A percentile compares a stretch with the other conserved stretches of the same genome.
phyloP scores from a whole-genome alignment of 2,797 vertebrate genomes.

The Hemitrygon akajei region DNA sequence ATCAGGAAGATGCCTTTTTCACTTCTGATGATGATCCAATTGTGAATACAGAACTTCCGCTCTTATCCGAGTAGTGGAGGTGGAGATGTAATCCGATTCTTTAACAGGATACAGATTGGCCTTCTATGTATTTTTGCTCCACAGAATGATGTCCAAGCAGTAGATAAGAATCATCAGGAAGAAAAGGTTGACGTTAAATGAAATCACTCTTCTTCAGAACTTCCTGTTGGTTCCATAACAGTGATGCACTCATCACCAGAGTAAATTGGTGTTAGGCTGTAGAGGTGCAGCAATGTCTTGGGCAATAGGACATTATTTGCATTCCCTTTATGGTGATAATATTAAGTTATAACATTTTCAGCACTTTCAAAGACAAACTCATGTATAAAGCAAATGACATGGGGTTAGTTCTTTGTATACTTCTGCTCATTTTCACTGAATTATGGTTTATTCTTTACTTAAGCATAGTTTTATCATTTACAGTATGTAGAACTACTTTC shows the following conservation, averaged over 20 bases:
- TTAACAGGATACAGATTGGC: neutral
- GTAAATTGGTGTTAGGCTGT: neutral
- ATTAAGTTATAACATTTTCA: neutral
- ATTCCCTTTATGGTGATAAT: neutral
- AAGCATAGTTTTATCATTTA: neutral
- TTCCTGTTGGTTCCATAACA: neutral
- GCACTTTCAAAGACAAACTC: neutral
- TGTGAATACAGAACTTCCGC: neutral
- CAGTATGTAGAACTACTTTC: neutral
- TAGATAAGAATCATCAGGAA: neutral
- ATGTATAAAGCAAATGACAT: neutral
- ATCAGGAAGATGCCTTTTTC: neutral
- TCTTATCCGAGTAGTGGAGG: neutral
- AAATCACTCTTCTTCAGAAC: neutral
- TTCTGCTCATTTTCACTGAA: neutral
- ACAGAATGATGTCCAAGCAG: neutral
- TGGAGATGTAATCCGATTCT: no score
- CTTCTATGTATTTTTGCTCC: neutral
- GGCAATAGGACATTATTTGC: neutral
- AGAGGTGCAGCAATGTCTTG: neutral
- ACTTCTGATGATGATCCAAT: neutral
- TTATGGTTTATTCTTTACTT: neutral
- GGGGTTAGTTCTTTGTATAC: neutral
- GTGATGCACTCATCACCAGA: neutral
- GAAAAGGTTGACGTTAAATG: neutral